Percentiles rank a stretch among this genome's conserved stretches.
Conservation (phyloP, 2,797 vertebrate species). For the Salarias fasciatus region DNA sequence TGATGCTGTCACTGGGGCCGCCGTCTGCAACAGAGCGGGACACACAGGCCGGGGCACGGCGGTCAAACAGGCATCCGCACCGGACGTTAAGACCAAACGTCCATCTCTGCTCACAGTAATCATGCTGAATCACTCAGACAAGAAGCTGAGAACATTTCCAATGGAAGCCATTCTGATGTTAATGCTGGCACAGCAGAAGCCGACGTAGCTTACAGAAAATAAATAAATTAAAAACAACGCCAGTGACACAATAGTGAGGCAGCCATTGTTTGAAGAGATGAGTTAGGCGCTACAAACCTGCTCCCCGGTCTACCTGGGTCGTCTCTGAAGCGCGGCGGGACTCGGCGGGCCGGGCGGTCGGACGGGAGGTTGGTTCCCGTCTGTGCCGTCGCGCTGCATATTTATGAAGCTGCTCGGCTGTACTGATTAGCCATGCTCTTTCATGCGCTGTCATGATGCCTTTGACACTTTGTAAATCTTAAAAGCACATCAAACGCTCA, state of each 20-base stretch:
- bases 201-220: constrained; percentile 7
- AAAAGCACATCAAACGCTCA: constrained; percentile 34
- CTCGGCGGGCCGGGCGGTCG: not conserved
- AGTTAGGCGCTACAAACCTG: constrained; percentile 64
- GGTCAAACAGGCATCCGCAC: constrained; percentile 66
- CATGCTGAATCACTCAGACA: constrained; percentile 62
- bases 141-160: constrained; percentile 61
- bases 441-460: constrained; percentile 63
- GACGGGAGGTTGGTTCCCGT: constrained; percentile 35
- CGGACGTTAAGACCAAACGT: constrained; percentile 14
- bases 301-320: constrained; percentile 30
- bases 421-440: constrained; percentile 66
- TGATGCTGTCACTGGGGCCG: constrained; percentile 87
- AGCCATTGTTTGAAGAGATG: constrained; percentile 57
- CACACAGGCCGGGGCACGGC: constrained; percentile 76
- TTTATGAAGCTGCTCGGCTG: constrained; percentile 41
- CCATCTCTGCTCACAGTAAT: constrained; percentile 41
- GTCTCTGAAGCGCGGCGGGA: constrained; percentile 26
- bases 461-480: constrained; percentile 25
- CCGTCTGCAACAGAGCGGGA: constrained; percentile 88
- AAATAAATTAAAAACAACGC: constrained; percentile 51
- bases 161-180: constrained; percentile 72
- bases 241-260: constrained; percentile 55
- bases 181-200: constrained; percentile 52
- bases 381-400: constrained; percentile 33